phyloP scores from a whole-genome alignment of 2,888 invertebrate species.

The Caenorhabditis sp. region DNA sequence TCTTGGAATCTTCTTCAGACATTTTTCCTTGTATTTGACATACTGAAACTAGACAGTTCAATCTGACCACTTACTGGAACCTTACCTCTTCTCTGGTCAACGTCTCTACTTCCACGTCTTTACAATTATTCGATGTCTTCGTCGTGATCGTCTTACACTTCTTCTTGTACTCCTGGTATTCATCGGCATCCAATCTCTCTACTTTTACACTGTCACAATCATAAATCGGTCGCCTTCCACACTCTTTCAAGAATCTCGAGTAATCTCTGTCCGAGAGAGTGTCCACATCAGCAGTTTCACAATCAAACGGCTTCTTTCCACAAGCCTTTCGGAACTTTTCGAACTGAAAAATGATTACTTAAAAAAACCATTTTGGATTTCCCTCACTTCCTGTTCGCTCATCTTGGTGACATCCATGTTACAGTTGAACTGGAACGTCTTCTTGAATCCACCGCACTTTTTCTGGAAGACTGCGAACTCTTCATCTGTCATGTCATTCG shows the following conservation, averaged over 20 bases:
- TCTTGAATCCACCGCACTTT: constrained; percentile 18
- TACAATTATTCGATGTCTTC: constrained; percentile 13
- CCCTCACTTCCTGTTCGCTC: constrained; percentile 27
- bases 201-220: constrained; percentile 22
- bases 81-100: constrained; percentile 30
- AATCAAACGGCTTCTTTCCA: constrained; percentile 44
- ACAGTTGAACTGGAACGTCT: constrained; percentile 45
- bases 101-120: constrained; percentile 17
- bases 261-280: constrained; percentile 23
- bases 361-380: not conserved
- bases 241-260: constrained; percentile 24
- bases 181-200: constrained; percentile 29
- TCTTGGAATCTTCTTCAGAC: not conserved
- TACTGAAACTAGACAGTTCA: constrained; percentile 23
- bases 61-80: not conserved
- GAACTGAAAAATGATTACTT: constrained; percentile 20
- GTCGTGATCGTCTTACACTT: constrained; percentile 31
- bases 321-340: constrained; percentile 38
- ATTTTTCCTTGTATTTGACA: constrained; percentile 28
- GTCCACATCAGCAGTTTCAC: constrained; percentile 34
- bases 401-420: constrained; percentile 37
- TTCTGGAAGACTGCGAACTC: constrained; percentile 14
- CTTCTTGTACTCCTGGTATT: constrained; percentile 34
- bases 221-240: constrained; percentile 3
- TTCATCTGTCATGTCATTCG: constrained; percentile 25